These are phyloP conservation scores for Lophotis ruficrista DNA, from an alignment of 2,113 vertebrate species.

Conservation along the genomic window DNA sequence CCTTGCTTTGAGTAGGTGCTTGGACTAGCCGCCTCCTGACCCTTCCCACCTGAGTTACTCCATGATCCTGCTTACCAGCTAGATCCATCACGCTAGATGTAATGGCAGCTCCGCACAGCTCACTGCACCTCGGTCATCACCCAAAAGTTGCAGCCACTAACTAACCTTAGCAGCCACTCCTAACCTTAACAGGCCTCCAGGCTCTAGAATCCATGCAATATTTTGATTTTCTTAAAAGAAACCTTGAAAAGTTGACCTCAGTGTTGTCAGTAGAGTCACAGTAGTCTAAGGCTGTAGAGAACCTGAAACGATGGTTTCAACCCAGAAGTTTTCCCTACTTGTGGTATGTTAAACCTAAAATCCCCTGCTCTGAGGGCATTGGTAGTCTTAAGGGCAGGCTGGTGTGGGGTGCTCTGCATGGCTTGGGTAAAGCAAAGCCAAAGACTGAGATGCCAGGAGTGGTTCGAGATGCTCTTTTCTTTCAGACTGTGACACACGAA, in stretches of 20 bases:
- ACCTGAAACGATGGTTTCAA: not conserved
- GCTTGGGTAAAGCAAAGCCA: not conserved
- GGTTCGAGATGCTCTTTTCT: not conserved
- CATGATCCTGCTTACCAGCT: not conserved
- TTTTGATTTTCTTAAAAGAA: not conserved
- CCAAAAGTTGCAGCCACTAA: not conserved
- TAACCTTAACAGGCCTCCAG: not conserved
- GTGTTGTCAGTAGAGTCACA: not conserved
- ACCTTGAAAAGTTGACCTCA: not conserved
- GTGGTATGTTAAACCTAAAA: not conserved
- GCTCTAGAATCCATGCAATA: not conserved
- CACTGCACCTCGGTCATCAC: not conserved
- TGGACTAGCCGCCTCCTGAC: not conserved
- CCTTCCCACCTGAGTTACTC: not conserved
- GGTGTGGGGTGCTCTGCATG: not conserved
- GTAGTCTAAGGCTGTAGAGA: not conserved
- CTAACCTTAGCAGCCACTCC: no score
- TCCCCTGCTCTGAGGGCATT: accelerated
- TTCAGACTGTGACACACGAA: not conserved
- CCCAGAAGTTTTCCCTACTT: not conserved
- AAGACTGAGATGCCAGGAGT: not conserved
- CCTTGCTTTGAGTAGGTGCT: not conserved
- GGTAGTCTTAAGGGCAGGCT: not conserved
- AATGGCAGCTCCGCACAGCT: not conserved
- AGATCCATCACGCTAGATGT: not conserved